phyloP scores from a whole-genome alignment of 2,113 vertebrate species.

The Epinephelus fuscoguttatus region DNA sequence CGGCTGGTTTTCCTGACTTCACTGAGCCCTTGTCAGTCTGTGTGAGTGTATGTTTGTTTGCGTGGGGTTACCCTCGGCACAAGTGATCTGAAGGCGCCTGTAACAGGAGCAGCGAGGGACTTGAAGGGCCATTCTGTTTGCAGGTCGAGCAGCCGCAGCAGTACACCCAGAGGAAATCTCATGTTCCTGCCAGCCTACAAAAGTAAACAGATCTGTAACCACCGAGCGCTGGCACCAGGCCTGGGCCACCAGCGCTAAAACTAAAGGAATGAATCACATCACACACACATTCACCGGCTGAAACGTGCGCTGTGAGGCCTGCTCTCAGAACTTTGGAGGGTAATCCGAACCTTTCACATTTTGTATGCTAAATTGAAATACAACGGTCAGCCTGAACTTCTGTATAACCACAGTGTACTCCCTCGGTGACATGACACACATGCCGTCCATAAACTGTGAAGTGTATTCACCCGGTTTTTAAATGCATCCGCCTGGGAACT shows the following conservation, averaged over 20 bases:
- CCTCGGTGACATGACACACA: constrained; percentile 12
- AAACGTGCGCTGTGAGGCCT: not conserved
- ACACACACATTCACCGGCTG: constrained; percentile 19
- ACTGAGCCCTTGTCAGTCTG: constrained; percentile 31
- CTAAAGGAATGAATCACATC: constrained; percentile 62
- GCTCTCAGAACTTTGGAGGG: not conserved
- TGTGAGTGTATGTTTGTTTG: constrained; percentile 43
- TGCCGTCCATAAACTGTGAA: constrained; percentile 42
- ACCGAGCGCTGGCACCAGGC: constrained; percentile 67
- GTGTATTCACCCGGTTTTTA: constrained; percentile 17
- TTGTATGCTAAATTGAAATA: constrained; percentile 6
- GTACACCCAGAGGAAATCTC: constrained; percentile 81
- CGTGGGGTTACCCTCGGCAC: constrained; percentile 29
- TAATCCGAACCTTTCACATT: not conserved
- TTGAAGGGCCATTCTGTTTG: constrained; percentile 65
- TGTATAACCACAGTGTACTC: constrained; percentile 18
- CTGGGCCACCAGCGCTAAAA: constrained; percentile 63
- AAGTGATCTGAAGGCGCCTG: constrained; percentile 25
- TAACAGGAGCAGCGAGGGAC: constrained; percentile 42
- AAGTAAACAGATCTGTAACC: constrained; percentile 80
- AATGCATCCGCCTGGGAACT: constrained; percentile 42
- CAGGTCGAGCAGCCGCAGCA: constrained; percentile 64
- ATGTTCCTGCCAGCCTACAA: constrained; percentile 79
- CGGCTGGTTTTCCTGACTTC: not conserved
- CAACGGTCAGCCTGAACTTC: constrained; percentile 17